Evolutionary conservation across 2,888 invertebrate species (phyloP), one percentile per base, ranked within the genome.

Genomic region (Metopia argyrocephala): DNA sequence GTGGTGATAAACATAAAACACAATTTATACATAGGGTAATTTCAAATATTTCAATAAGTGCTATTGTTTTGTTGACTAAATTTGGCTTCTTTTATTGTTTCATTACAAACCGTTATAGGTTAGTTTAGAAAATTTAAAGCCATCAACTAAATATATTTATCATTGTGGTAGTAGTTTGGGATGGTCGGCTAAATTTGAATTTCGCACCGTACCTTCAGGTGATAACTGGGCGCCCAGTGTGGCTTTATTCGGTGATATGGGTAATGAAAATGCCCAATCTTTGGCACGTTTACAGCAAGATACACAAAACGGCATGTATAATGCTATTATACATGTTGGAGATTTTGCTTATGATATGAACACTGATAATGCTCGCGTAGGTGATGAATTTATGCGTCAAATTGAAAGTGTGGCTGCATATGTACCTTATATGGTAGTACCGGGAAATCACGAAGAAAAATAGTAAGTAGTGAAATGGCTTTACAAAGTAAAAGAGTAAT

Each of bases 291-390:
- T 99, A 7, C 97, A 97, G 91, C 92, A 95, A 86, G 97, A 98
- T 87, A 93, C 95, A 0, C 94, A 96, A 87, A 92, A 93, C 46
- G 95, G 94, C 20, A 91, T 94, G 88, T 97, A 97, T 89, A 96
- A 98, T 92, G 93, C 96, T 75, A 93, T 97, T 68, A 92, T 98
- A 70, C 98, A 98, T 91, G 96, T 98, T 50, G 97, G 97, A 0
- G 98, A 98, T 92, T 97, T 98, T 91, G 98, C 97, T 0, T 98
- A 98, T 90, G 96, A 98, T 90, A 96, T 98, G 96, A 92, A 96
- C 90, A 92, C 94, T 85, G 92, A 96, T 83, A 92, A 97, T 87
- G 97, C 95, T 0, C 91, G 92, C 68, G 94, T 96, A 45, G 98
- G 98, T 0, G 98, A 98, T 92, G 93, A 95, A 88, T 98, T 98